phyloP scores from a whole-genome alignment of 2,888 invertebrate genomes.

The Drosophila siamana region DNA sequence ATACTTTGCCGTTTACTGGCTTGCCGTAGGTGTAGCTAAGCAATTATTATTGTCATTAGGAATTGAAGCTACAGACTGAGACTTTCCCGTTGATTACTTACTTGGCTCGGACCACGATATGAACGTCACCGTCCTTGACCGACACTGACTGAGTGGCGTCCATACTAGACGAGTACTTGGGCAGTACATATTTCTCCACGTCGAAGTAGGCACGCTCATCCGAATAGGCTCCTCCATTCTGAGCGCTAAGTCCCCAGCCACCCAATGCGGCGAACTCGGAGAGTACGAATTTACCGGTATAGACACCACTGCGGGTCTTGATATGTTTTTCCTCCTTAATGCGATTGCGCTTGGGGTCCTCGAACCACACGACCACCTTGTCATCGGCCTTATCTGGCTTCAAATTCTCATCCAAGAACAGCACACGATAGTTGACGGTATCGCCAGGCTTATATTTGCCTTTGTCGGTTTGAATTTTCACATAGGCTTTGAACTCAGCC shows the following conservation, averaged over 20 bases:
- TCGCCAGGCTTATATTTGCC: conserved; percentile 95
- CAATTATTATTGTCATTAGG: neutral
- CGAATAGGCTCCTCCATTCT: conserved; percentile 47
- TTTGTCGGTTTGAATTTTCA: conserved; percentile 96
- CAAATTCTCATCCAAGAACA: conserved; percentile 89
- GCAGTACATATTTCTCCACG: conserved; percentile 95
- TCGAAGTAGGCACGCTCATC: conserved; percentile 85
- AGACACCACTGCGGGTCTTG: conserved; percentile 85
- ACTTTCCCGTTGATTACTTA: conserved; percentile 52
- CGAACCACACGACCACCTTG: conserved; percentile 88
- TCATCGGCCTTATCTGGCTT: conserved; percentile 89
- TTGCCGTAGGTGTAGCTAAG: conserved; percentile 90
- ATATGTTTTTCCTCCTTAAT: conserved; percentile 92
- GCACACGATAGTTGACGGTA: conserved; percentile 89
- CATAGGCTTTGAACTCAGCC: conserved; percentile 85
- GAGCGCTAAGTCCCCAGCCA: conserved; percentile 89
- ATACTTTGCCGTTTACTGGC: conserved; percentile 94
- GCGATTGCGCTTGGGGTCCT: conserved; percentile 92
- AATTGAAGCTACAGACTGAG: neutral
- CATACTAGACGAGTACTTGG: conserved; percentile 95
- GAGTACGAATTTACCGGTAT: conserved; percentile 91
- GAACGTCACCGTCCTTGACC: conserved; percentile 92
- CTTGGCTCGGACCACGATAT: conserved; percentile 88
- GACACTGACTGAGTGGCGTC: conserved; percentile 93
- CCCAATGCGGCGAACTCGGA: conserved; percentile 93